Evolutionary conservation across 2,113 vertebrate genomes (phyloP).

Genomic region (Tachuris rubrigastra): DNA sequence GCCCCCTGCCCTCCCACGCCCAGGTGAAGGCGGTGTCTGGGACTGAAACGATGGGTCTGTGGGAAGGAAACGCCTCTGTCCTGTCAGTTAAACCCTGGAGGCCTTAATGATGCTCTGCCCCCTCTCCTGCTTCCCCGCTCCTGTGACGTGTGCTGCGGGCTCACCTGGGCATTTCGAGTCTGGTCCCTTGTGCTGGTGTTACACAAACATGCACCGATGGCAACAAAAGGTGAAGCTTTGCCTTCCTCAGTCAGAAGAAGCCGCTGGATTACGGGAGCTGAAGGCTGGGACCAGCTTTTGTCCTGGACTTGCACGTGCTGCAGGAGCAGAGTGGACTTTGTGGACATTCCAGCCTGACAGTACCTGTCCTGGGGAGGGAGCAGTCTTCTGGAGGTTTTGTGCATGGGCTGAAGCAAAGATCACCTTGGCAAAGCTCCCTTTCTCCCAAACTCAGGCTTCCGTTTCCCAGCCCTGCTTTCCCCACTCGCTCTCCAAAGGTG

Average conservation of each 20-base stretch:
- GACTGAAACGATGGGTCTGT: neutral
- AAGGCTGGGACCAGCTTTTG: neutral
- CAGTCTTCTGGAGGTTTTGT: neutral
- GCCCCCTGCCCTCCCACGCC: neutral
- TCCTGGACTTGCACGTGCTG: neutral
- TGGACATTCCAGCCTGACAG: neutral
- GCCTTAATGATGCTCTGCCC: conserved; percentile 65
- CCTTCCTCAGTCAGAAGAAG: conserved; percentile 3
- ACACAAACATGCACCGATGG: neutral
- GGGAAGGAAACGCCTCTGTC: conserved; percentile 17
- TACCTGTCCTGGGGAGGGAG: neutral
- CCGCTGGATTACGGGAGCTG: neutral
- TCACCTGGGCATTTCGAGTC: neutral
- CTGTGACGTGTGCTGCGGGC: conserved; percentile 1
- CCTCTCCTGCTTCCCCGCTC: neutral
- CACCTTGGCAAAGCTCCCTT: neutral
- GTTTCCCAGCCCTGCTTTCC: conserved; percentile 21
- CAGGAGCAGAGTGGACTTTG: conserved; percentile 29
- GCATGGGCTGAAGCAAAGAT: neutral
- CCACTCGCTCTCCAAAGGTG: conserved; percentile 20
- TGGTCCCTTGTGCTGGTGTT: neutral
- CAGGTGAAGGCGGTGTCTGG: neutral
- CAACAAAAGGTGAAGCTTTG: neutral
- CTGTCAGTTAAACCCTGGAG: conserved; percentile 49
- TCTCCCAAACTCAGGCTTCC: neutral